Percentiles rank a stretch among this genome's conserved stretches.
phyloP scores from a whole-genome alignment of 2,888 invertebrate genomes.

The Blastobasis lacticolella region DNA sequence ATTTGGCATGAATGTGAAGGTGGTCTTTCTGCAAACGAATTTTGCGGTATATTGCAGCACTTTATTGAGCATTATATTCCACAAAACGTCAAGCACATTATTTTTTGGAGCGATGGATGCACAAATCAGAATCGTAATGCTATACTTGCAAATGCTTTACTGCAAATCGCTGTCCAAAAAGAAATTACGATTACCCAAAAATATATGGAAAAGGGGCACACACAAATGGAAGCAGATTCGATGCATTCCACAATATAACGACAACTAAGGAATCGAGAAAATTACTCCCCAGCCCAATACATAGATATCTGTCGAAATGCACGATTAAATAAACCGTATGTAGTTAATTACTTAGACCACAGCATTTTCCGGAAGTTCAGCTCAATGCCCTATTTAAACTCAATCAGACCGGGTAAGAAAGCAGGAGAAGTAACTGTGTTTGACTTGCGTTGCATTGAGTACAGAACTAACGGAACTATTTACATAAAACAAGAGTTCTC shows the following conservation, averaged over 20 bases:
- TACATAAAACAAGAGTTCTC: too few species aligned
- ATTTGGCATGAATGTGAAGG: too few species aligned
- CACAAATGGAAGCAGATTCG: slow-evolving; percentile 11
- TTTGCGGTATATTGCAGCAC: too few species aligned
- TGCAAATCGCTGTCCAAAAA: slow-evolving; percentile 5
- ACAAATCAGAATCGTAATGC: slow-evolving; percentile 9
- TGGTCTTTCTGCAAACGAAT: too few species aligned
- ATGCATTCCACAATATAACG: slow-evolving; percentile 7
- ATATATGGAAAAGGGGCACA: slow-evolving; percentile 10
- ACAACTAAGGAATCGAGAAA: slow-evolving; percentile 6
- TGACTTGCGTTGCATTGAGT: too few species aligned
- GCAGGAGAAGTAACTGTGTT: too few species aligned
- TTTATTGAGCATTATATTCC: background rate
- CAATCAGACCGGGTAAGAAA: too few species aligned
- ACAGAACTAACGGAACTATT: too few species aligned
- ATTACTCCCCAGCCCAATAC: background rate
- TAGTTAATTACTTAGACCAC: background rate
- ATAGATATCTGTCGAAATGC: background rate
- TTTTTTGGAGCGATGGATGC: slow-evolving; percentile 8
- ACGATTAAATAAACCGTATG: background rate
- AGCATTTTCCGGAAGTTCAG: too few species aligned
- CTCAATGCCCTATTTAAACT: too few species aligned
- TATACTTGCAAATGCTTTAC: slow-evolving; percentile 8
- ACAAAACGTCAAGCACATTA: background rate
- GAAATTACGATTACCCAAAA: slow-evolving; percentile 8